Evolutionary conservation across 2,797 vertebrate genomes (phyloP), one percentile per base, ranked within the genome.

Genomic region (Helicolenus hilgendorfi): DNA sequence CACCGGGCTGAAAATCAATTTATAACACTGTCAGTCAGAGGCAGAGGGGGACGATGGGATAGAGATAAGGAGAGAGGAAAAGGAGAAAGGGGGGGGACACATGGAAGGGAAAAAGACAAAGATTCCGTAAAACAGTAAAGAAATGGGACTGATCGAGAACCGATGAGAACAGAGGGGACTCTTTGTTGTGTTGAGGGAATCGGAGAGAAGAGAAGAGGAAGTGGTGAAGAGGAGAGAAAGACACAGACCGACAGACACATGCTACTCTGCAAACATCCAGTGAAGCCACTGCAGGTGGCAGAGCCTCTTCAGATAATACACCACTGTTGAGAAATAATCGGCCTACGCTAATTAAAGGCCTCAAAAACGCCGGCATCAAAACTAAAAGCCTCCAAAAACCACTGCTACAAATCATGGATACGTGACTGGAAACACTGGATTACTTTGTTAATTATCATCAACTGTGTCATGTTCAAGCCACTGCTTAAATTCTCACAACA

Each of bases 1-100:
- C 94, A 96, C 91, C 59, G 71, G 94, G 92, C 94, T 94, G 94
- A 91, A 95, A 97, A 97, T 97, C 96, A 95, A 96, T 96, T 95
- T 95, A 93, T 94, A 94, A 87, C 90, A 80, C 91, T 96, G 96
- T 96, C 96, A 97, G 88, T 96, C 95, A 95, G 86, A 86, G 76
- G 83, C 79, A 72, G 65, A 79, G 77, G 87, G 45, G 84, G 62
- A 72, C 13, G 81, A 86, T 82, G 77, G 85, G 72, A 81, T 68
- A 22, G 89, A 92, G 89, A 92, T 89, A 88, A 81, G 72, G n/a
- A 74, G 18, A 35, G 60, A 81, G 67, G 70, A 31, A 79, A 20
- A 20, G 65, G 77, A 72, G 53, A 36, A 41, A 53, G 24, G 64
- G 36, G 67, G 33, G 60, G 70, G 82, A 70, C 72, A 62, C 86